A percentile compares a stretch with the other conserved stretches of the same genome.
These are phyloP conservation scores for Coremacera marginata DNA, from an alignment of 2,888 invertebrate genomes.

Conservation along the genomic window DNA sequence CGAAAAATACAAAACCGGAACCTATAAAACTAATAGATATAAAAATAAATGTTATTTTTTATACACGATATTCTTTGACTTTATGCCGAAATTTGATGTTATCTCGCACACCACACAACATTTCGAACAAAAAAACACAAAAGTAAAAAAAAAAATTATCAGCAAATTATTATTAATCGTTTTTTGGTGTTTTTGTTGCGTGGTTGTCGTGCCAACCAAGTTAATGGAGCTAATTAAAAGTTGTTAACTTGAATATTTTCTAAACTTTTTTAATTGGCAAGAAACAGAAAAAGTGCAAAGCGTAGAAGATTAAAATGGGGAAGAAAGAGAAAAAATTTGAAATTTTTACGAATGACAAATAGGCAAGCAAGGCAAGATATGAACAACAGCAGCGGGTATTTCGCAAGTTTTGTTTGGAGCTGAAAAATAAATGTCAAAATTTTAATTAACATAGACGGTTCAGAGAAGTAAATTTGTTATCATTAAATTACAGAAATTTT, in stretches of 20 bases:
- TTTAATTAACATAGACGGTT: too few relatives aligned
- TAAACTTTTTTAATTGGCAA: background rate
- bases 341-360: background rate
- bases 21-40: too few relatives aligned
- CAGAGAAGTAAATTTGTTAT: too few relatives aligned
- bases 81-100: slow-evolving; percentile 4
- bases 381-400: background rate
- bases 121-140: background rate
- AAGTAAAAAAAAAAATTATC: background rate
- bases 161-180: slow-evolving; percentile 1
- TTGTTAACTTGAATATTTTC: slow-evolving; percentile 12
- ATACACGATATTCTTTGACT: background rate
- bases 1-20: too few relatives aligned
- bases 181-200: background rate
- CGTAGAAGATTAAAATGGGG: background rate
- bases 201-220: background rate
- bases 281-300: background rate
- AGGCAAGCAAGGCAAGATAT: background rate
- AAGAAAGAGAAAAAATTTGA: background rate
- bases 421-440: too few relatives aligned
- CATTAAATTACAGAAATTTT: too few relatives aligned
- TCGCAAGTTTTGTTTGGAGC: background rate
- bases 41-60: too few relatives aligned
- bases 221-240: slow-evolving; percentile 16
- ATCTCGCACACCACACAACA: background rate